Conservation (phyloP, 2,113 vertebrate species). For the human (Homo sapiens) region DNA sequence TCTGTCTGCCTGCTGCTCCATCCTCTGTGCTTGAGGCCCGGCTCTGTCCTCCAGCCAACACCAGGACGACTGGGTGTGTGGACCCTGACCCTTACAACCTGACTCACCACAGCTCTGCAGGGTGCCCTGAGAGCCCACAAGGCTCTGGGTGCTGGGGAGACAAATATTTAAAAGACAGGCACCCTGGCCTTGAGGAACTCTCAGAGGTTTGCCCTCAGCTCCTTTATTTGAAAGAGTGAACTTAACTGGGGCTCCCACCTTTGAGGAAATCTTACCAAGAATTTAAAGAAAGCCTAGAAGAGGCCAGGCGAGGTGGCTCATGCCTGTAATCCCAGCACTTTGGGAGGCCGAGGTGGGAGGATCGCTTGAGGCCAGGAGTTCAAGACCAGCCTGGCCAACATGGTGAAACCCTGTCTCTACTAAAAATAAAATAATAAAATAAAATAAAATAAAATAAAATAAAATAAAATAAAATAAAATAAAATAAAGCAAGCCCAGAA, state of each 20-base stretch:
- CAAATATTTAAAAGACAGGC: background rate
- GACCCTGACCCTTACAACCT: background rate
- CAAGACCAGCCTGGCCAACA: too few relatives aligned
- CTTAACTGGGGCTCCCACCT: background rate
- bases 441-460: too few relatives aligned
- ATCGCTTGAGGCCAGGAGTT: too few relatives aligned
- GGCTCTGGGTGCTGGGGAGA: background rate
- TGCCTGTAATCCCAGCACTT: too few relatives aligned
- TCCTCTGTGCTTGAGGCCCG: background rate
- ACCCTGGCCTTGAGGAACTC: background rate
- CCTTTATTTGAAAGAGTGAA: background rate
- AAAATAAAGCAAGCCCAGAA: background rate
- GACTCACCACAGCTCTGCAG: background rate
- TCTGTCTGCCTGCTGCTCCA: background rate
- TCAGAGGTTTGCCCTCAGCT: background rate
- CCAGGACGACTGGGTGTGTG: too few relatives aligned
- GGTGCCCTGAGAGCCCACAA: background rate
- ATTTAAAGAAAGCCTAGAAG: background rate
- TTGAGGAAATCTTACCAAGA: background rate
- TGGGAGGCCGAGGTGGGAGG: too few relatives aligned
- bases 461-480: too few relatives aligned
- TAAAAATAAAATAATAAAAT: too few relatives aligned
- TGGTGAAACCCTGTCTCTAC: too few relatives aligned
- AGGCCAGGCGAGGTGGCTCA: background rate
- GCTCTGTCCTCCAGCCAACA: background rate